A percentile compares a stretch with the other conserved stretches of the same genome.
phyloP scores from a whole-genome alignment of 2,888 invertebrate genomes.

The Pachycephus smyrnensis region DNA sequence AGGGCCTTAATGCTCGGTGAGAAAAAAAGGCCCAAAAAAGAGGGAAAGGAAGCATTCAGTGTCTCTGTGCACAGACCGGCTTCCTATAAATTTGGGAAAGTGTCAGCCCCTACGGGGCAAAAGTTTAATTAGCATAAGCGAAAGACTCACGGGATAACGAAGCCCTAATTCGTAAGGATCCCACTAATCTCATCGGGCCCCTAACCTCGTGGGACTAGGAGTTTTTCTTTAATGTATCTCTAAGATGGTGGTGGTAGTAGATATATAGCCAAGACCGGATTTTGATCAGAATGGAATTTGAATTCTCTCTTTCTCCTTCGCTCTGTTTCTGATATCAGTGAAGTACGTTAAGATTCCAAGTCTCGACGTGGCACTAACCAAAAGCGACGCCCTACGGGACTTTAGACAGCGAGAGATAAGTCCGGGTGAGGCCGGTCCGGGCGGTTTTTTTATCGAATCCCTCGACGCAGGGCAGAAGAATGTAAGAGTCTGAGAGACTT shows the following conservation, averaged over 20 bases:
- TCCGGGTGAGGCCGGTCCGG: slow-evolving; percentile 1
- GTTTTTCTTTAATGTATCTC: not conserved
- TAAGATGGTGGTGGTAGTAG: not conserved
- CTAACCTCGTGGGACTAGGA: not conserved
- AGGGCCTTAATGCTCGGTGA: not conserved
- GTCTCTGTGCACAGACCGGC: not conserved
- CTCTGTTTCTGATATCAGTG: not conserved
- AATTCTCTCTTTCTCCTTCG: not conserved
- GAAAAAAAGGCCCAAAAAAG: not conserved
- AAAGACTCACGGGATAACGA: not conserved
- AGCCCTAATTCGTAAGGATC: not conserved
- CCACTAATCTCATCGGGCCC: not conserved
- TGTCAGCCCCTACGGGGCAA: not conserved
- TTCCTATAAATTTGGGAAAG: not conserved
- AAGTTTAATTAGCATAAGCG: not conserved
- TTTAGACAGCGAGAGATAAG: slow-evolving; percentile 1
- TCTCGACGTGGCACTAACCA: not conserved
- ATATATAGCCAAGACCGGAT: not conserved
- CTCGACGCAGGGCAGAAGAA: not conserved
- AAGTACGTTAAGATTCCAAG: not conserved
- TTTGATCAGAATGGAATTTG: not conserved
- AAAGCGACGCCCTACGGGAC: not conserved
- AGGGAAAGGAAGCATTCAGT: not conserved
- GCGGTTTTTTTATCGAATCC: not conserved
- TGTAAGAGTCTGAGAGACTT: not conserved